Base-by-base conservation (phyloP, 30 jellyfish, hydroid and myxozoan genomes). In the Clytia hemisphaerica region DNA sequence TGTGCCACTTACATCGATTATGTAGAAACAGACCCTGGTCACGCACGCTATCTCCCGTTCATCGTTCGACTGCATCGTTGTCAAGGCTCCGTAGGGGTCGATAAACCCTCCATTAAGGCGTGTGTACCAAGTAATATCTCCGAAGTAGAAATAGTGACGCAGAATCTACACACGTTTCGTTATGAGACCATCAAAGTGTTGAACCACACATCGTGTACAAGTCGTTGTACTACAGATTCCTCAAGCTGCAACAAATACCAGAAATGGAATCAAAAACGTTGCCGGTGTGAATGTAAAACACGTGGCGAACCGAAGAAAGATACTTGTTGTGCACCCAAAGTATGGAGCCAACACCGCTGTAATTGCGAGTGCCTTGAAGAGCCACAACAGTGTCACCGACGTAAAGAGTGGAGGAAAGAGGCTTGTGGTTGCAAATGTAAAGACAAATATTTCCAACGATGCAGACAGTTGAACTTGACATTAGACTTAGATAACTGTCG, bases 291-390 rank as follows among this genome's bases (percentile, higher is more conserved):
- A 22, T 67, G 79, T 46, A 45, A n/a, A n/a, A n/a, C n/a, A n/a
- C n/a, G n/a, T n/a, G n/a, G n/a, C 14, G 25, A 57, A 6, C 19
- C 25, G 0, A 46, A 67, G 57, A 67, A 24, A 26, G 24, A 25
- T 22, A 9, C 47, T 0, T 67, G 79, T 24, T 42, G 73, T 67
- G n/a, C 6, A 6, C 79, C 79, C 26, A 42, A 67, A 22, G 37
- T 67, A 45, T 67, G 79, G 79, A 67, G 75, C 37, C 45, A 75
- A 0, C n/a, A 25, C 2, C 18, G 45, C 22, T 67, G 79, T 38
- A 75, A 45, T 37, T 67, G 79, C 45, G 73, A 38, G 12, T 67
- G 77, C 22, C 79, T 75, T 12, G 24, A 9, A 26, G 31, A 4
- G 16, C 16, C 16, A 25, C 26, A 45, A 24, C 42, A 67, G n/a